Evolutionary conservation across 2,888 invertebrate species (phyloP), one percentile per base, ranked within the genome.

Genomic region (Muscina levida): DNA sequence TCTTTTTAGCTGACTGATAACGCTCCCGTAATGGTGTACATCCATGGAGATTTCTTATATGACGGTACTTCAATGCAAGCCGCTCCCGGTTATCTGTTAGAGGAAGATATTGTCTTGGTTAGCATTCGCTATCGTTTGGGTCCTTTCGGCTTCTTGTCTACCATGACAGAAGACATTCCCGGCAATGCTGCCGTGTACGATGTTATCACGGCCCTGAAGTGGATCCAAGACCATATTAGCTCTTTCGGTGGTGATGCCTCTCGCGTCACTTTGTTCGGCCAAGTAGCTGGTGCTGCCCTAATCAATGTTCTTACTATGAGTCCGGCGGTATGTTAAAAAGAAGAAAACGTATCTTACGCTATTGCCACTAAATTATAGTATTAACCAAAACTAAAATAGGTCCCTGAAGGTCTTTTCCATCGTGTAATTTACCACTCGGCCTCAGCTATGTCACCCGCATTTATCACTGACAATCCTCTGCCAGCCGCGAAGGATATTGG

Each of bases 121-220:
- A 90, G 91, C 1, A 85, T 91, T 11, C 91, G 92, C 51, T 92
- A 92, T 85, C 89, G 92, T 31, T 86, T 92, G 0, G 92, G 92
- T 39, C 91, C 91, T 2, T 89, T 92, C 44, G 92, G 92, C 1
- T 92, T 92, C 83, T 84, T 92, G 26, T 92, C 92, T 2, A 91
- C 92, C 1, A 89, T 91, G 82, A 91, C 90, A 42, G 90, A 91
- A 0, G 91, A 89, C 0, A 89, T 92, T 42, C 91, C 92, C 1
- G 93, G 93, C 37, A 93, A 93, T 84, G 92, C 91, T 31, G 93
- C 92, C 0, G 87, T 93, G 11, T 87, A 90, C 46, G 93, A 93
- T 85, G 89, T 91, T 13, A 86, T 92, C 1, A 72, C 91, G 78
- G 92, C 92, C 0, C 86, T 93, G n/a, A 82, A 91, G 82, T 93